Conservation (phyloP, 2,113 vertebrate genomes). For the Mellivora capensis region DNA sequence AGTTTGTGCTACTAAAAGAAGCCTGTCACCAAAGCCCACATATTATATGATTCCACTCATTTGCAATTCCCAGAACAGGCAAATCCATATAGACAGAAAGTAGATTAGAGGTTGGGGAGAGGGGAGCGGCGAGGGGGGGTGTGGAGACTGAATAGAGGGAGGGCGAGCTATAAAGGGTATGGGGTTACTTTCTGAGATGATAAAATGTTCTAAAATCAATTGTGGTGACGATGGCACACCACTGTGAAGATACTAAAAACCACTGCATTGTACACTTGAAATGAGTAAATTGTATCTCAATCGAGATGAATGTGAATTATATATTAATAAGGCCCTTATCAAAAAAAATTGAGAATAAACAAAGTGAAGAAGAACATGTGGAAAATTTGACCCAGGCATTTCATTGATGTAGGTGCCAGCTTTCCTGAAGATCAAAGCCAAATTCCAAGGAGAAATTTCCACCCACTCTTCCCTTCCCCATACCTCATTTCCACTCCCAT, state of each 20-base stretch:
- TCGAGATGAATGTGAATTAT: not conserved
- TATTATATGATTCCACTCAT: not conserved
- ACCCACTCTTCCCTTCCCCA: not conserved
- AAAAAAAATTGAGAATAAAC: not conserved
- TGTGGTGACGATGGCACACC: not conserved
- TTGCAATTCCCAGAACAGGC: not conserved
- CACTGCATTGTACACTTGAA: not conserved
- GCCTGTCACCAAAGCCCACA: not conserved
- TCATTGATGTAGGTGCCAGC: not conserved
- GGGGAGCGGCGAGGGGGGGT: not conserved
- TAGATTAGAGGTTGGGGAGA: not conserved
- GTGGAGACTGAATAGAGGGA: not conserved
- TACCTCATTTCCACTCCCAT: not conserved
- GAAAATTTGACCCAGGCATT: not conserved
- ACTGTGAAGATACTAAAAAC: not conserved
- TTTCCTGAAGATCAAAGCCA: constrained; percentile 28
- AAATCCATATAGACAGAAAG: not conserved
- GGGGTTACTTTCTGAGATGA: not conserved
- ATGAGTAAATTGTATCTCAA: not conserved
- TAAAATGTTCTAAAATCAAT: not conserved
- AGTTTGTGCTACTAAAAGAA: not conserved
- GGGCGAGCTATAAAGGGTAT: not conserved
- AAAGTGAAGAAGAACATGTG: not conserved
- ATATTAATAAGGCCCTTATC: not conserved
- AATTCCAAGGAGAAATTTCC: not conserved